Percentiles rank a stretch among this genome's conserved stretches.
These are phyloP conservation scores for Oxyteleia sp. DNA, from an alignment of 2,888 invertebrate species.

Conservation along the genomic window DNA sequence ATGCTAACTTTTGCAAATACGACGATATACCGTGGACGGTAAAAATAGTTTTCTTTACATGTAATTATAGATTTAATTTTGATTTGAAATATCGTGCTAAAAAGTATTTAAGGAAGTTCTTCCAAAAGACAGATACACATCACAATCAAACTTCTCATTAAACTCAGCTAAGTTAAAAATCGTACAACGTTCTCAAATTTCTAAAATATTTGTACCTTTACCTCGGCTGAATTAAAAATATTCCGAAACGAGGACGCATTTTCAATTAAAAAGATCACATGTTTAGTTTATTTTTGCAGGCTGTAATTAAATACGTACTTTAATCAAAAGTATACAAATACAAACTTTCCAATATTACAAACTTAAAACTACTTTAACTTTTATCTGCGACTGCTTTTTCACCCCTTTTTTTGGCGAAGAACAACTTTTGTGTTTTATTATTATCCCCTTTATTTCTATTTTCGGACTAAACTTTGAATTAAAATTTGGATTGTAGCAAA, in stretches of 20 bases:
- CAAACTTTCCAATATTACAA: constrained; percentile 61
- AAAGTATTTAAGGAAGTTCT: constrained; percentile 45
- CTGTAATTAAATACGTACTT: constrained; percentile 55
- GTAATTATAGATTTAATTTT: constrained; percentile 32
- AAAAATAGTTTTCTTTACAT: constrained; percentile 11
- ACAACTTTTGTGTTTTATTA: constrained; percentile 55
- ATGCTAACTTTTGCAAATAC: background rate
- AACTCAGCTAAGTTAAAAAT: too few species aligned
- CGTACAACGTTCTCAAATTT: constrained; percentile 2
- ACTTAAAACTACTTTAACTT: constrained; percentile 64
- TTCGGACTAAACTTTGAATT: constrained; percentile 50
- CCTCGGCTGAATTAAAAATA: too few species aligned
- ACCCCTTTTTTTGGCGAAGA: constrained; percentile 26
- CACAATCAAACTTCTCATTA: constrained; percentile 32
- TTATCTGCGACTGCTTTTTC: constrained; percentile 51
- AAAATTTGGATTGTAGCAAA: constrained; percentile 36
- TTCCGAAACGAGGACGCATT: too few species aligned
- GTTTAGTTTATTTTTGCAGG: constrained; percentile 19
- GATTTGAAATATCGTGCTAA: constrained; percentile 36
- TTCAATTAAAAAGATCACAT: background rate
- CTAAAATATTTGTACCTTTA: constrained; percentile 1
- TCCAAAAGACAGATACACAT: constrained; percentile 41
- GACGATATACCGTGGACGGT: background rate
- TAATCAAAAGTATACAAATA: constrained; percentile 51
- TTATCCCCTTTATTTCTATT: constrained; percentile 57